Evolutionary conservation across 2,888 invertebrate species (phyloP).

Genomic region (Andrena praecox): DNA sequence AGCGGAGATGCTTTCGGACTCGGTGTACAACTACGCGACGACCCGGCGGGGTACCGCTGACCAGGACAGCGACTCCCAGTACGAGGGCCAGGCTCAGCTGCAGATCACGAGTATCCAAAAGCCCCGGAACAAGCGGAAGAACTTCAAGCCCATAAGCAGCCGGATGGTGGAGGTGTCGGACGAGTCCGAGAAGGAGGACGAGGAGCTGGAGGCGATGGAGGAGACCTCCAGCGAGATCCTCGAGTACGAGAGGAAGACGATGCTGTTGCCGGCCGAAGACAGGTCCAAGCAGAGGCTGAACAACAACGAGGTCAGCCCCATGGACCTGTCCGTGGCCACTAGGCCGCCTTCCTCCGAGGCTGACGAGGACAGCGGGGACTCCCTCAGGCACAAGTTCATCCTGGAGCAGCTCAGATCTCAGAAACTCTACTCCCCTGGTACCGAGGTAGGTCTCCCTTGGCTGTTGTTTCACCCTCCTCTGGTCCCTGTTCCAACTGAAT

Average conservation of each 20-base stretch:
- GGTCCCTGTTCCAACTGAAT: neutral
- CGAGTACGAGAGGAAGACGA: conserved; percentile 79
- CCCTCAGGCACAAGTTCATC: conserved; percentile 83
- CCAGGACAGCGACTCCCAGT: conserved; percentile 83
- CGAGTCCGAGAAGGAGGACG: conserved; percentile 79
- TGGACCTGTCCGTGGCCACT: conserved; percentile 83
- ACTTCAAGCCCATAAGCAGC: conserved; percentile 85
- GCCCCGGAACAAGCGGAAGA: conserved; percentile 86
- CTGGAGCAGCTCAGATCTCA: conserved; percentile 82
- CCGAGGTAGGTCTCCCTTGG: conserved; percentile 76
- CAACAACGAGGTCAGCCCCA: conserved; percentile 82
- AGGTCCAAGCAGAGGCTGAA: conserved; percentile 78
- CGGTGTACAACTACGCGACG: conserved; percentile 84
- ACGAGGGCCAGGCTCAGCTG: conserved; percentile 79
- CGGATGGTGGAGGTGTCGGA: conserved; percentile 84
- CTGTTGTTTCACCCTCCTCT: neutral
- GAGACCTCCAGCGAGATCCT: conserved; percentile 74
- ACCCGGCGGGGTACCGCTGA: conserved; percentile 82
- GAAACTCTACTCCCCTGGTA: conserved; percentile 81
- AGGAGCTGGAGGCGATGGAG: conserved; percentile 71
- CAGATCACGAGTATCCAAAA: conserved; percentile 80
- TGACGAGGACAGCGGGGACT: conserved; percentile 82
- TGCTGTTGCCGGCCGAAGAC: conserved; percentile 76
- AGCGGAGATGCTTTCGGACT: conserved; percentile 85
- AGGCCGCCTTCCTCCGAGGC: conserved; percentile 82